These are phyloP conservation scores for Adelosebastes latens DNA, from an alignment of 2,797 vertebrate species.

Conservation along the genomic window DNA sequence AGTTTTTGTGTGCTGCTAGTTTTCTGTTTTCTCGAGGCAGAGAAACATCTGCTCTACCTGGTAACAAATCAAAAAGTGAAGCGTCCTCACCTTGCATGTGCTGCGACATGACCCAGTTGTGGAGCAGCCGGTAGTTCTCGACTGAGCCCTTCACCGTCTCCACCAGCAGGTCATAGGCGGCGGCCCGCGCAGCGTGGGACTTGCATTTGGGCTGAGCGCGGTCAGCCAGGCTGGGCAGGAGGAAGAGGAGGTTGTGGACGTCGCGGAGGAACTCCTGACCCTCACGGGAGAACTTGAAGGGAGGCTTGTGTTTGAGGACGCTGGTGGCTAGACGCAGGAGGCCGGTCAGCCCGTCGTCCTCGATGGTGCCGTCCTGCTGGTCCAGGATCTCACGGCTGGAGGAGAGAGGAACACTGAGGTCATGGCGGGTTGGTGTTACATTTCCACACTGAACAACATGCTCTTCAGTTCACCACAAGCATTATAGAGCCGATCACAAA, in stretches of 20 bases:
- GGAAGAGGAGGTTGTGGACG: conserved; percentile 95
- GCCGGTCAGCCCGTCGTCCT: conserved; percentile 96
- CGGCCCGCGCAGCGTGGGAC: conserved; percentile 94
- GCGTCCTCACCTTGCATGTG: conserved; percentile 94
- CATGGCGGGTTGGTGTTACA: neutral
- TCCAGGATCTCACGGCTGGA: conserved; percentile 96
- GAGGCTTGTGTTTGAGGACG: conserved; percentile 97
- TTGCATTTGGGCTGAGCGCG: conserved; percentile 97
- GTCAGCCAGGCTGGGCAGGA: conserved; percentile 95
- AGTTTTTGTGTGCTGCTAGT: neutral
- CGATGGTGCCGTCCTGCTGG: conserved; percentile 93
- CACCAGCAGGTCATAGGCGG: conserved; percentile 97
- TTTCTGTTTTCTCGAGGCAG: no score
- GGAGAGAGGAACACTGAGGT: neutral
- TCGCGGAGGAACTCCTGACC: conserved; percentile 98
- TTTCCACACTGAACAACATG: neutral
- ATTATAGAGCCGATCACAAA: rapidly evolving
- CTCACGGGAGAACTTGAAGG: conserved; percentile 97
- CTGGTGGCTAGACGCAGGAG: conserved; percentile 94
- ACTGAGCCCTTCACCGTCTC: conserved; percentile 97
- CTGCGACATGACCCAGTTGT: conserved; percentile 99
- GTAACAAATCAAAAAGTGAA: neutral
- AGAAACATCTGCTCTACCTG: no score
- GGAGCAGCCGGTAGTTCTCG: conserved; percentile 97
- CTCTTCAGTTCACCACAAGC: neutral